phyloP scores from a whole-genome alignment of 1,140 invertebrate genomes.

The Diabrotica undecimpunctata region DNA sequence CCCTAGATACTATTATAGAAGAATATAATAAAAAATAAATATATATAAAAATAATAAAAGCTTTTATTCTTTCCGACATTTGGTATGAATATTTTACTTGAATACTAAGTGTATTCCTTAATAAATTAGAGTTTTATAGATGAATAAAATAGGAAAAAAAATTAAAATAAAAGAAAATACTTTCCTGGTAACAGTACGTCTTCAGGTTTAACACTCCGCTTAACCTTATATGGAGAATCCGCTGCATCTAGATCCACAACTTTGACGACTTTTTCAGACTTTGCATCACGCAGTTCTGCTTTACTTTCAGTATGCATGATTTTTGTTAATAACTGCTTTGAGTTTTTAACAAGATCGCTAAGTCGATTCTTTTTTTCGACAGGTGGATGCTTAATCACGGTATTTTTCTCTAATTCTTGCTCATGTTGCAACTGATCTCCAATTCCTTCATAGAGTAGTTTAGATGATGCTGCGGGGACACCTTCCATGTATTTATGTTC shows the following conservation, averaged over 20 bases:
- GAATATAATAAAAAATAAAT: too few relatives aligned
- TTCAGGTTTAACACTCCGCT: constrained; percentile 17
- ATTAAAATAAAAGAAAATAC: background rate
- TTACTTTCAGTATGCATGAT: constrained; percentile 27
- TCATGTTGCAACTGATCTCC: constrained; percentile 25
- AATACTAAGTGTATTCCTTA: too few relatives aligned
- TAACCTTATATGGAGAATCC: constrained; percentile 20
- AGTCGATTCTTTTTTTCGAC: constrained; percentile 37
- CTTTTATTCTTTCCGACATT: too few relatives aligned
- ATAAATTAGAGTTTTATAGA: too few relatives aligned
- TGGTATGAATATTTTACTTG: too few relatives aligned
- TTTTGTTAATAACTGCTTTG: constrained; percentile 34
- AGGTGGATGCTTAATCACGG: constrained; percentile 18
- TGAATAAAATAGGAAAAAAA: too few relatives aligned
- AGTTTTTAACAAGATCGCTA: constrained; percentile 36
- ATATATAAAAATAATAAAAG: too few relatives aligned
- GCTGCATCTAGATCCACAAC: constrained; percentile 27
- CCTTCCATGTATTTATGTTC: constrained; percentile 17
- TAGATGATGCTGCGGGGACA: constrained; percentile 9
- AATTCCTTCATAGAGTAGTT: constrained; percentile 16
- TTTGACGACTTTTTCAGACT: constrained; percentile 22
- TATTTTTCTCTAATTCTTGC: constrained; percentile 22
- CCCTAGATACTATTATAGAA: too few relatives aligned
- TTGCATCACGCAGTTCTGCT: background rate
- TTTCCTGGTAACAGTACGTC: constrained; percentile 17